Percentiles rank a stretch among this genome's conserved stretches.
phyloP scores from a whole-genome alignment of 2,888 invertebrate genomes.

The Lutraria lutraria region DNA sequence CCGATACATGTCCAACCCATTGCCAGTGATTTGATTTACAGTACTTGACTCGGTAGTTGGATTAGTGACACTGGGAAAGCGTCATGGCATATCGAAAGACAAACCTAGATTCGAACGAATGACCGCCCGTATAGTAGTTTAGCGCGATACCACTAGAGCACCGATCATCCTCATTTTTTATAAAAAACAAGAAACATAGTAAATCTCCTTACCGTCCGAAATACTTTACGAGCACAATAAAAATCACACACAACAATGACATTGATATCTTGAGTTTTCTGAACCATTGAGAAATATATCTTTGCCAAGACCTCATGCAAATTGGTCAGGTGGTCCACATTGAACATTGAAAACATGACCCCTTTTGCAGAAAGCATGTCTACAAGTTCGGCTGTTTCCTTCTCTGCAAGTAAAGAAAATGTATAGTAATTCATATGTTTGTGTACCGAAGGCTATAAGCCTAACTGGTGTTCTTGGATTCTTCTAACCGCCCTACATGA shows the following conservation, averaged over 20 bases:
- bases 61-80: too few relatives aligned
- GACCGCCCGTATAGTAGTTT: too few relatives aligned
- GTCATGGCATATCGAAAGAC: too few relatives aligned
- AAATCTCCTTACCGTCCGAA: conserved; percentile 55
- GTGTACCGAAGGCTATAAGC: background rate
- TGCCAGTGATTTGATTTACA: too few relatives aligned
- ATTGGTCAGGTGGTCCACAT: conserved; percentile 35
- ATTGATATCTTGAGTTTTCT: conserved; percentile 30
- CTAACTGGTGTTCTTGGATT: background rate
- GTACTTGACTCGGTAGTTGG: too few relatives aligned
- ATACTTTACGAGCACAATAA: conserved; percentile 45
- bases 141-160: too few relatives aligned
- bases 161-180: too few relatives aligned
- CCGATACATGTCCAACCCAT: too few relatives aligned
- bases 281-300: conserved; percentile 38
- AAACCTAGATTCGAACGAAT: too few relatives aligned
- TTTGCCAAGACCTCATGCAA: conserved; percentile 28
- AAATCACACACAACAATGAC: conserved; percentile 53
- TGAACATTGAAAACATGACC: conserved; percentile 49
- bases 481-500: background rate
- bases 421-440: too few relatives aligned
- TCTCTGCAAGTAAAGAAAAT: conserved; percentile 25
- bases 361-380: conserved; percentile 45
- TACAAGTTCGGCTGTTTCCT: conserved; percentile 43
- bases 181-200: too few relatives aligned